Evolutionary conservation across 2,888 invertebrate genomes (phyloP).

Genomic region (Tipula confusa): DNA sequence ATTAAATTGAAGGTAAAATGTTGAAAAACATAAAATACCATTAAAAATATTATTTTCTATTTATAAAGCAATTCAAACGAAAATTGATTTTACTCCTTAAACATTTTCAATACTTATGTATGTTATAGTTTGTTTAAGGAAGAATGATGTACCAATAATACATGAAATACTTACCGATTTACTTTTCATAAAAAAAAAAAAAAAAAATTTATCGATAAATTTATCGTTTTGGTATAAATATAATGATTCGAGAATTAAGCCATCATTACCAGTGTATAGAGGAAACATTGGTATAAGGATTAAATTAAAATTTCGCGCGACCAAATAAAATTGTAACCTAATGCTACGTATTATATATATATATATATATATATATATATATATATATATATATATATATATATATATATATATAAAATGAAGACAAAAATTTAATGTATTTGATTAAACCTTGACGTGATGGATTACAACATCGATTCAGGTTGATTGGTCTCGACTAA

Average conservation of each 20-base stretch:
- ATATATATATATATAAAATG: too few species aligned
- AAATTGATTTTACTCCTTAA: slow-evolving; percentile 28
- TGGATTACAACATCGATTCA: slow-evolving; percentile 30
- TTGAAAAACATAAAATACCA: slow-evolving; percentile 14
- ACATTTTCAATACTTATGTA: slow-evolving; percentile 1
- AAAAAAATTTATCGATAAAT: neutral
- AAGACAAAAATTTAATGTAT: slow-evolving; percentile 29
- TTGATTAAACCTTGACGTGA: slow-evolving; percentile 30
- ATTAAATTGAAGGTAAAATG: slow-evolving; percentile 25
- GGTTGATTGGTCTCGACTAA: slow-evolving; percentile 30
- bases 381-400: too few species aligned
- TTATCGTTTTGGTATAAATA: neutral
- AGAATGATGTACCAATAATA: slow-evolving; percentile 12
- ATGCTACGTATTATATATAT: neutral
- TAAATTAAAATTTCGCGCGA: neutral
- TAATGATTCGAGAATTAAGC: neutral
- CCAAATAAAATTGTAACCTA: neutral
- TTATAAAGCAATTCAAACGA: slow-evolving; percentile 30
- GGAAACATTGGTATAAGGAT: neutral
- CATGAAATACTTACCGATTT: neutral
- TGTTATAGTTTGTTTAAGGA: neutral
- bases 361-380: too few species aligned
- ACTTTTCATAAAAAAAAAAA: too few species aligned
- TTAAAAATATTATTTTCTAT: slow-evolving; percentile 28
- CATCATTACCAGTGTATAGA: neutral